Evolutionary conservation across 2,888 invertebrate species (phyloP), one percentile per base, ranked within the genome.

Genomic region (Athripsodes cinereus): DNA sequence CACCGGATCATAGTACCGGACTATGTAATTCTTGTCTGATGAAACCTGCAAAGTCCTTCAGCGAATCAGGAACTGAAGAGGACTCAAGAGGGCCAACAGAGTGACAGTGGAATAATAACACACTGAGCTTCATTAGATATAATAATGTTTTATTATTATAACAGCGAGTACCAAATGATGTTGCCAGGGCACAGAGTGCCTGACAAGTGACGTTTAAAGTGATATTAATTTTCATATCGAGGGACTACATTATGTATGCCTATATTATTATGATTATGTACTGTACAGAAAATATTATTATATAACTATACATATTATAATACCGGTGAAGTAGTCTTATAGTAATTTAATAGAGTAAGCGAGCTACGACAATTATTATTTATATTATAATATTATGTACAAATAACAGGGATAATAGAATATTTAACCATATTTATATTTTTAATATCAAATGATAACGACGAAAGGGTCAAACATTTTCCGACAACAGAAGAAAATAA

Each of bases 51-150:
- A 57, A 52, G 21, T 55, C 60, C 20, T 64, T 57, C 55, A 64
- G 65, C 58, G 71, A 70, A 61, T 68, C 68, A 55, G 69, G 69
- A 44, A 70, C 69, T 18, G 71, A 72, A 67, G 70, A 71, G 58
- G 67, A 67, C 20, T 69, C 68, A 59, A 69, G 69, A 31, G 71
- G 70, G 62, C 49, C 59, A 2, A 55, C 61, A 2, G 64, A 62
- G 53, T 62, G 57, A 64, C 47, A 19, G 48, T 20, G 52, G 53
- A 19, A 40, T 8, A 8, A 31, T n/a, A 40, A 13, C 16, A 40
- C 13, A 40, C 13, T 2, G 5, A 40, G 40, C 16, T 16, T 40
- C 40, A 40, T n/a, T 16, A n/a, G 40, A 40, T 40, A n/a, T 40
- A 40, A n/a, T 40, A n/a, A n/a, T 40, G 5, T 8, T n/a, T 40